Base-by-base conservation (phyloP, 2,113 vertebrate species). In the Xiphophorus couchianus region DNA sequence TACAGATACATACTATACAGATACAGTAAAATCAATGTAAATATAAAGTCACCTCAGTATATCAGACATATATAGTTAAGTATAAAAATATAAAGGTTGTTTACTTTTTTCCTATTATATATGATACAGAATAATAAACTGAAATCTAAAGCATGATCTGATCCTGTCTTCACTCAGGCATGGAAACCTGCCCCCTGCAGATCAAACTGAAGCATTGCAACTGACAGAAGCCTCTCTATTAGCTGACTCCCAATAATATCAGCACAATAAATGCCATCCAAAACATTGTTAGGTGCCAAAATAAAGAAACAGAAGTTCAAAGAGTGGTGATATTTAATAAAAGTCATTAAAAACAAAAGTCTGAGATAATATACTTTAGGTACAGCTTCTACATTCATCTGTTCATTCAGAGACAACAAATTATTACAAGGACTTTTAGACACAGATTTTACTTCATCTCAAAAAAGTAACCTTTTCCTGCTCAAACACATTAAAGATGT, bases 361-460 rank as follows among this genome's bases (percentile, higher is more conserved):
- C 62, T 71, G 37, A 77, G 11, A 28, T 10, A 60, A 30, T 70
- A 35, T 31, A 72, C 60, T 78, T 73, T 72, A 31, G 78, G 42
- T 64, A 64, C 69, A 71, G 28, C 62, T 73, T 82, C 54, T 74
- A 92, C 80, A 91, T 89, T 90, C 78, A 82, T 7, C 35, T 66
- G 37, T 66, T 15, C 25, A 42, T 42, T 66, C 3, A 66, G 13
- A 62, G 13, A 30, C 29, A 25, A 25, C 3, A 42, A 35, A 27
- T 35, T 22, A 10, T 11, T 25, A 65, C 30, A 65, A 19, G 10
- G 7, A 35, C 3, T 25, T 33, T 10, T 25, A 35, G 22, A 19
- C 10, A 19, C 17, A 48, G 17, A 17, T 48, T 48, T 48, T 48
- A 48, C 17, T 5, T 62, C 61, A 15, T 1, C 28, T 35, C 68